Base-by-base conservation (phyloP, 2,113 vertebrate species). In the Gymnocephalus cernua region DNA sequence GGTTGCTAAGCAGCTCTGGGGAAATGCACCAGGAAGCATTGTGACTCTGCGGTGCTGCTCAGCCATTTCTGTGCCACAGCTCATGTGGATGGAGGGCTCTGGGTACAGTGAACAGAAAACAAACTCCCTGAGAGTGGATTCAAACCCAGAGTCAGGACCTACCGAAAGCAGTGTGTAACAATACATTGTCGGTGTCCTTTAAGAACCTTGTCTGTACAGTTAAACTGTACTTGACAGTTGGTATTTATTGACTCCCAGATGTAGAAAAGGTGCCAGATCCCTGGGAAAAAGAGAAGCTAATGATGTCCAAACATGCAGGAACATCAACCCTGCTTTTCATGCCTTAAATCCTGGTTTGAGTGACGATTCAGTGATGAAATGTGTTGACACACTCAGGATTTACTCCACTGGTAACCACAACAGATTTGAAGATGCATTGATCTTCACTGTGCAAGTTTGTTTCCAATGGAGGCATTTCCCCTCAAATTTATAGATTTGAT, bases 71-170 rank as follows among this genome's bases (percentile, higher is more conserved):
- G 85, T 82, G 86, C 71, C 80, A 78, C 82, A 68, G 66, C 59
- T 85, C 59, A 9, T 67, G 72, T 62, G 57, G 51, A 82, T 63
- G 83, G 44, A 84, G 64, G 47, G 67, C 58, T 83, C 66, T 81
- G 84, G 74, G 82, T 74, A 63, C 74, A 80, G 68, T 74, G 83
- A 77, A 76, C 41, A 84, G 35, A 90, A 89, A 53, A 64, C 63
- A 77, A 87, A 83, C 74, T 92, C 87, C 93, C 93, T 93, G 93
- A 94, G 93, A 92, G 80, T n/a, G 69, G 68, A 58, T 80, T 88
- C 82, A 89, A 84, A 77, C 91, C 84, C 79, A 77, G 82, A 77
- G 32, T 56, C 13, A n/a, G 75, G 74, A 76, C 23, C 69, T 14
- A 57, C 14, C 69, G 48, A 61, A 78, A 79, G 56, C 44, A 16